Base-by-base conservation (phyloP, 2,113 vertebrate genomes). In the Actenoides lindsayi region DNA sequence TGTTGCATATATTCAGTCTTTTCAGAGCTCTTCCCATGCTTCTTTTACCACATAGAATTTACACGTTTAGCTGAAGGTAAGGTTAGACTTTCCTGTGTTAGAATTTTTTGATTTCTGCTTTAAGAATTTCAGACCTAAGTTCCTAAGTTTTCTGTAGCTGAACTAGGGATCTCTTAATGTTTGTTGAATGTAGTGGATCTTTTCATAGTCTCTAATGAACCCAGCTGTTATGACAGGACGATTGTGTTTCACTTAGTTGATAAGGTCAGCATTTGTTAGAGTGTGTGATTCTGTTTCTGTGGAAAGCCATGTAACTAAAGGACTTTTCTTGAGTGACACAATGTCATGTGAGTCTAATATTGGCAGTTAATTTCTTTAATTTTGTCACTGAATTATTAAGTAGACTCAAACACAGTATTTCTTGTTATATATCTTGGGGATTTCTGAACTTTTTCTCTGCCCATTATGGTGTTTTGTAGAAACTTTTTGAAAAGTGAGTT, bases 401-500 rank as follows among this genome's bases (percentile, higher is more conserved):
- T 70, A 64, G 39, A 17, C 24, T 80, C 19, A 53, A 86, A 53
- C 79, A 69, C 60, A 44, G 11, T 81, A 28, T 95, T 50, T 94
- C 42, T 64, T 92, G 24, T 92, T 94, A 23, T 14, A 15, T 25
- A 11, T 82, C 53, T 42, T 63, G 70, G 17, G 15, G 37, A 54
- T 96, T 96, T 94, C 67, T 88, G 62, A 97, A 95, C 89, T 94
- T 95, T 94, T 93, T 75, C n/a, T 82, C 62, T 87, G 39, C 86
- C 31, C 68, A 54, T 4, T 64, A 31, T 56, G 75, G 48, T 94
- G 80, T 86, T 96, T 94, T 81, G 53, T 68, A 94, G 89, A 97
- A 97, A 97, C 96, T 96, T 97, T 86, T 94, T 80, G 67, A 91
- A 96, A 97, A 93, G 81, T 96, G 31, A 87, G 91, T 97, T 97